These are phyloP conservation scores for Xerus rutilus DNA, from an alignment of 2,797 vertebrate species.

Conservation along the genomic window DNA sequence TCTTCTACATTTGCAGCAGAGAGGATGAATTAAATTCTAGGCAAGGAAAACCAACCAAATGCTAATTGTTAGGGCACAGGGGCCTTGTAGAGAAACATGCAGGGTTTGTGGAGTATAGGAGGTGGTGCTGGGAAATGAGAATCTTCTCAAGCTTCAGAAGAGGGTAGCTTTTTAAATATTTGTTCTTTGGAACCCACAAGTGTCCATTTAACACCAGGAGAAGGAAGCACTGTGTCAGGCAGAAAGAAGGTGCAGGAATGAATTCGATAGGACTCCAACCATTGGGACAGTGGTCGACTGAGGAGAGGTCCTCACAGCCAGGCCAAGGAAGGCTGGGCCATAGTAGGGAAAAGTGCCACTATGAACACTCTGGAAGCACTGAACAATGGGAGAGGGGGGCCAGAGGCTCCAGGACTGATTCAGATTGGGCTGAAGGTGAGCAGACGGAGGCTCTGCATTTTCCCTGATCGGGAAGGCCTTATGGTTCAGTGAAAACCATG, in stretches of 20 bases:
- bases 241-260: not conserved
- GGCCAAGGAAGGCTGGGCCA: not conserved
- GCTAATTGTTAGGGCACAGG: not conserved
- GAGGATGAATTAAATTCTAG: constrained; percentile 30
- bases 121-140: not conserved
- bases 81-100: not conserved
- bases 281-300: not conserved
- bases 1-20: not conserved
- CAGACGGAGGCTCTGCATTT: not conserved
- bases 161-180: not conserved
- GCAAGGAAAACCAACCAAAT: not conserved
- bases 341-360: not conserved
- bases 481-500: not conserved
- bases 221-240: not conserved
- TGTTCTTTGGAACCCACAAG: not conserved
- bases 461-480: not conserved
- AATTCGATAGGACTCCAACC: not conserved
- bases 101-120: not conserved
- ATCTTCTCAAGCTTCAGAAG: not conserved
- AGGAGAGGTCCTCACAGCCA: not conserved
- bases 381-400: not conserved
- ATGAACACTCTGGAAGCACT: not conserved
- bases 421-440: not conserved
- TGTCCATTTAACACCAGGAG: not conserved
- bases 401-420: not conserved